phyloP scores from a whole-genome alignment of 92 coral and sea anemone genomes.

The Blastomussa wellsi region DNA sequence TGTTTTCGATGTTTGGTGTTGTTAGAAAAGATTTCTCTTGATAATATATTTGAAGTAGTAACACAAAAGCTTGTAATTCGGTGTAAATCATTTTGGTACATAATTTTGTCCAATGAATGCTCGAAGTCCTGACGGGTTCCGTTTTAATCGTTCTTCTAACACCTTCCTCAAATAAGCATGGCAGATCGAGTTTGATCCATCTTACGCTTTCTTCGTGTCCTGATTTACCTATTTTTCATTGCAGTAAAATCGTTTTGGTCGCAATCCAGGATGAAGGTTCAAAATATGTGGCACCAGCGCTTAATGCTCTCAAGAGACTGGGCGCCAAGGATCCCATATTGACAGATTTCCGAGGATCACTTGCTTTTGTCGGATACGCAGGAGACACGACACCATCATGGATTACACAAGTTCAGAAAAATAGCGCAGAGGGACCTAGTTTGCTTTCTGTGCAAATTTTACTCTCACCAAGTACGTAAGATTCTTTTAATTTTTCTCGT shows the following conservation, averaged over 20 bases:
- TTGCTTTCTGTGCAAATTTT: slow-evolving; percentile 10
- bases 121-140: too few species aligned
- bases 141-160: too few species aligned
- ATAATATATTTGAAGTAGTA: too few species aligned
- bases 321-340: slow-evolving; percentile 29
- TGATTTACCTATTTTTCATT: not conserved
- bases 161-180: too few species aligned
- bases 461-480: not conserved
- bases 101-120: too few species aligned
- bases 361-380: slow-evolving; percentile 39
- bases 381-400: slow-evolving; percentile 22
- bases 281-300: not conserved
- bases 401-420: slow-evolving; percentile 6
- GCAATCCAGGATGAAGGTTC: slow-evolving; percentile 42
- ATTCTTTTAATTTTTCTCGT: not conserved
- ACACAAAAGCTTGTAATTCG: too few species aligned
- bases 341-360: slow-evolving; percentile 9
- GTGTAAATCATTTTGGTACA: too few species aligned
- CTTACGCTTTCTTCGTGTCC: too few species aligned
- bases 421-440: slow-evolving; percentile 10
- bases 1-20: too few species aligned
- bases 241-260: slow-evolving; percentile 39
- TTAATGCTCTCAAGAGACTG: slow-evolving; percentile 7
- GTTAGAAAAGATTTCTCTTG: too few species aligned
- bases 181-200: too few species aligned